phyloP scores from a whole-genome alignment of 2,797 vertebrate species.

The Cynopterus sphinx region DNA sequence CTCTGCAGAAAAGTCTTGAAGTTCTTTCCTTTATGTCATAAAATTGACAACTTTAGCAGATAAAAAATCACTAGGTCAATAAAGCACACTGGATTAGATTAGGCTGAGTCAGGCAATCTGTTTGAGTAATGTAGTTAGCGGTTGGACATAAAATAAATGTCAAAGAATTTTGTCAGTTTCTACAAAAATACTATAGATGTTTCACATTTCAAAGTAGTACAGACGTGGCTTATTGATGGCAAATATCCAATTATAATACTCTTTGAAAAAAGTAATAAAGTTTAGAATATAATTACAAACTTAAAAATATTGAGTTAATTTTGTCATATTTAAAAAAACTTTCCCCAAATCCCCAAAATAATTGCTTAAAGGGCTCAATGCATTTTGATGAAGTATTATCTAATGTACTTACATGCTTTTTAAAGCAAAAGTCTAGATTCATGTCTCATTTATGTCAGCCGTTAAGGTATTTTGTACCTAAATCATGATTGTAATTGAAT shows the following conservation, averaged over 20 bases:
- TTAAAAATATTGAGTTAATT: neutral
- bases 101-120: neutral
- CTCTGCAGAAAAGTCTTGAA: constrained; percentile 55
- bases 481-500: neutral
- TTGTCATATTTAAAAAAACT: neutral
- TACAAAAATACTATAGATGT: neutral
- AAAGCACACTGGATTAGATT: neutral
- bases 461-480: neutral
- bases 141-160: constrained; percentile 23
- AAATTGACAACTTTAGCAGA: constrained; percentile 40
- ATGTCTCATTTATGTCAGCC: neutral
- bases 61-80: constrained; percentile 44
- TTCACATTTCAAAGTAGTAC: neutral
- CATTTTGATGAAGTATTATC: neutral
- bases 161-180: constrained; percentile 2
- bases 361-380: neutral
- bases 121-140: neutral
- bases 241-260: neutral
- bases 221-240: neutral
- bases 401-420: neutral
- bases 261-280: neutral
- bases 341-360: neutral
- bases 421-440: neutral
- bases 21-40: constrained; percentile 47
- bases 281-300: constrained; percentile 8